A percentile compares a stretch with the other conserved stretches of the same genome.
Evolutionary conservation across 2,888 invertebrate genomes (phyloP).

Genomic region (Rutpela maculata): DNA sequence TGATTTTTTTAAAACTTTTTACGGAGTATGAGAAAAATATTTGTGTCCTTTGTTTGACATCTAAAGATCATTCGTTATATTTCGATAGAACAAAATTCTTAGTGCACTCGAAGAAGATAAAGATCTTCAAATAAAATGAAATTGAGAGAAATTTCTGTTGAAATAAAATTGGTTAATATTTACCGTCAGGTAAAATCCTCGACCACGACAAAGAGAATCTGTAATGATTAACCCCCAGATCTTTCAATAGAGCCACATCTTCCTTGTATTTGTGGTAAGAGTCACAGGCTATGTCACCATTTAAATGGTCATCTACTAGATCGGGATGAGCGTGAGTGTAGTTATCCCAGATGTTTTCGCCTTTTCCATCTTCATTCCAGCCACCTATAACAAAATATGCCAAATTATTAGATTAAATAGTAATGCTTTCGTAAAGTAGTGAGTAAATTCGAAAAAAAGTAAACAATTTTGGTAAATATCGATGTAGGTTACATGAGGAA

Average conservation of each 20-base stretch:
- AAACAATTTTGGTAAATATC: too few relatives aligned
- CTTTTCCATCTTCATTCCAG: conserved; percentile 70
- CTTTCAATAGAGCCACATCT: conserved; percentile 78
- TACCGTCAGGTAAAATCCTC: conserved; percentile 77
- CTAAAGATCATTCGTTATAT: too few relatives aligned
- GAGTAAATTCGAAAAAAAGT: too few relatives aligned
- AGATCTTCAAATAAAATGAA: too few relatives aligned
- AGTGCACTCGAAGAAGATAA: too few relatives aligned
- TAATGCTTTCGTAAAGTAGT: too few relatives aligned
- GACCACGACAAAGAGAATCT: conserved; percentile 68
- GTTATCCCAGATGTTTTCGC: conserved; percentile 76
- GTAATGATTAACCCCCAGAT: conserved; percentile 77
- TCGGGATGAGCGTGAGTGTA: conserved; percentile 73
- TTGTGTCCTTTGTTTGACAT: too few relatives aligned
- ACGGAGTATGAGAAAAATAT: too few relatives aligned
- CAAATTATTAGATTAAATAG: not conserved
- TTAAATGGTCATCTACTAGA: conserved; percentile 75
- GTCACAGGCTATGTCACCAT: conserved; percentile 81
- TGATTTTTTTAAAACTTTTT: too few relatives aligned
- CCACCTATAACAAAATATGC: conserved; percentile 54
- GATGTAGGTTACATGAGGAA: too few relatives aligned
- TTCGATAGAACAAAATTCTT: too few relatives aligned
- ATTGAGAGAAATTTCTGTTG: too few relatives aligned
- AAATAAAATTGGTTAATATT: conserved; percentile 54
- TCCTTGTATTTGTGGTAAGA: conserved; percentile 81